Conservation (phyloP, 1,140 invertebrate species). For the Mamestra configurata region DNA sequence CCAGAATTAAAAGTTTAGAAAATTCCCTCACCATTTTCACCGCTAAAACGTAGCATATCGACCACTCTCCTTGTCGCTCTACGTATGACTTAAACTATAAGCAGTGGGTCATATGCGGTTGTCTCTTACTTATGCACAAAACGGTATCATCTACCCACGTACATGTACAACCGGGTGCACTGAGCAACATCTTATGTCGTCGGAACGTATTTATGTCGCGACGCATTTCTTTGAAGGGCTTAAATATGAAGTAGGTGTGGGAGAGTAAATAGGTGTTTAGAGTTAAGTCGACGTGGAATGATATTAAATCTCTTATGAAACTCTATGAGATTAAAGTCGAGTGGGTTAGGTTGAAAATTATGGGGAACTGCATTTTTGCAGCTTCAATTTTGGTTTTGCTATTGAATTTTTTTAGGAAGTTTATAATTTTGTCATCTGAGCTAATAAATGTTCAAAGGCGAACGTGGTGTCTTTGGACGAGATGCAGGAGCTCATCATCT, state of each 20-base stretch:
- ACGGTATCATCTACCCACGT: neutral
- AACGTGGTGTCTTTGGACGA: too few species aligned
- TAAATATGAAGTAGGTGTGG: neutral
- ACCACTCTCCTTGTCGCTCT: constrained; percentile 10
- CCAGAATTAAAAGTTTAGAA: too few species aligned
- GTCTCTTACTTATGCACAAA: constrained; percentile 19
- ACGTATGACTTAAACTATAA: neutral
- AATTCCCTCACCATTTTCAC: too few species aligned
- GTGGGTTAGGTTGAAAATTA: too few species aligned
- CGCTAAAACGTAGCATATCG: too few species aligned
- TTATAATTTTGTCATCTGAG: too few species aligned
- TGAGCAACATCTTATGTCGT: constrained; percentile 7
- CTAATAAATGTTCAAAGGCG: too few species aligned
- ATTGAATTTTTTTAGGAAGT: too few species aligned
- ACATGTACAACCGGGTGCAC: neutral
- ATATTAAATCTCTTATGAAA: neutral
- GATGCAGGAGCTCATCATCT: too few species aligned
- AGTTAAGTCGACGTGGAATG: neutral
- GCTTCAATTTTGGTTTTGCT: too few species aligned
- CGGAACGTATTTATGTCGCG: neutral
- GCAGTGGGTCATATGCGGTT: constrained; percentile 3
- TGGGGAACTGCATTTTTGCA: too few species aligned
- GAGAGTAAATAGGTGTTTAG: neutral
- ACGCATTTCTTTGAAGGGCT: constrained; percentile 1
- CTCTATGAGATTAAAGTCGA: too few species aligned